Evolutionary conservation across 1,140 invertebrate genomes (phyloP).

Genomic region (Cephus cinctus): DNA sequence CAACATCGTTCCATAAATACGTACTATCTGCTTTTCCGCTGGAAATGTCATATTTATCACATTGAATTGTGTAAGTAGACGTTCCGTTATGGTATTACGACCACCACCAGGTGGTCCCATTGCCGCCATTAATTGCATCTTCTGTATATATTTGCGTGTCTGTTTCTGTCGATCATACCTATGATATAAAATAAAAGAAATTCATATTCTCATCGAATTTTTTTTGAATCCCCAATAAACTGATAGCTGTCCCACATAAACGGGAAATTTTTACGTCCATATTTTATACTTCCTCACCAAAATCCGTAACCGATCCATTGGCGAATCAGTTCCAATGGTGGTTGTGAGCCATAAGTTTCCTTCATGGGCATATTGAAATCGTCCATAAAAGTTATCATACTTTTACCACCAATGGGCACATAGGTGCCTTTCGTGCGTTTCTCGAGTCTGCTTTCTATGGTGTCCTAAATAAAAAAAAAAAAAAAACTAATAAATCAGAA

Average conservation of each 20-base stretch:
- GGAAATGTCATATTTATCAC: slow-evolving; percentile 83
- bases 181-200: too few relatives aligned
- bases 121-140: slow-evolving; percentile 73
- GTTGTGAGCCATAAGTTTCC: slow-evolving; percentile 82
- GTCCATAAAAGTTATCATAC: slow-evolving; percentile 81
- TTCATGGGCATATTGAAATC: slow-evolving; percentile 90
- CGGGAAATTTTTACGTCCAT: too few relatives aligned
- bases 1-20: slow-evolving; percentile 83
- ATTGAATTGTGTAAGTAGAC: slow-evolving; percentile 77
- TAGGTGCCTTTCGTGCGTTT: slow-evolving; percentile 82
- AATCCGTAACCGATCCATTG: slow-evolving; percentile 86
- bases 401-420: slow-evolving; percentile 74
- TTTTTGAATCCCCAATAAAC: too few relatives aligned
- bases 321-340: slow-evolving; percentile 79
- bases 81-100: slow-evolving; percentile 70
- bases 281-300: slow-evolving; percentile 62
- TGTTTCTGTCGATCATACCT: slow-evolving; percentile 73
- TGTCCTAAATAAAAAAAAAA: slow-evolving; percentile 51
- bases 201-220: too few relatives aligned
- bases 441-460: slow-evolving; percentile 77
- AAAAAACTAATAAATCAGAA: background rate
- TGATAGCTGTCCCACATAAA: too few relatives aligned
- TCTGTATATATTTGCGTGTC: slow-evolving; percentile 68
- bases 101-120: slow-evolving; percentile 83
- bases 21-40: slow-evolving; percentile 70